These are phyloP conservation scores for Hippocampus barbouri DNA, from an alignment of 2,113 vertebrate genomes.

Conservation along the genomic window DNA sequence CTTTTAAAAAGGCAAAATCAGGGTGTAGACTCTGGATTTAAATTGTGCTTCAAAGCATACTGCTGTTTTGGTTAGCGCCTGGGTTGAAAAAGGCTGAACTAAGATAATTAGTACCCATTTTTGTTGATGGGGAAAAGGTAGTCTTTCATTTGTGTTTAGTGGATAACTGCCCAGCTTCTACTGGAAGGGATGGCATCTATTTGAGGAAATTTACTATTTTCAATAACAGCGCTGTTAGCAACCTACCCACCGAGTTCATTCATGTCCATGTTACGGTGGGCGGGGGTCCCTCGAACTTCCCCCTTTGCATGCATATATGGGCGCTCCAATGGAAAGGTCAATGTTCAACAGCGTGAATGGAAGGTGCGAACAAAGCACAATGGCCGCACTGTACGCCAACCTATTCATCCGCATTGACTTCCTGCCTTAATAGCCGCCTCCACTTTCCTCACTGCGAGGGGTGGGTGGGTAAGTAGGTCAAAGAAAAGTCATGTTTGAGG, in stretches of 20 bases:
- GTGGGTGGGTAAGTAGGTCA: constrained; percentile 68
- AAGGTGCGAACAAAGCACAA: constrained; percentile 75
- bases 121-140: not conserved
- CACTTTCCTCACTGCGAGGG: constrained; percentile 59
- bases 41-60: not conserved
- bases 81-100: not conserved
- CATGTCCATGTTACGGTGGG: constrained; percentile 4
- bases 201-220: not conserved
- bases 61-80: not conserved
- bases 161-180: not conserved
- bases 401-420: constrained; percentile 77
- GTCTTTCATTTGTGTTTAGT: not conserved
- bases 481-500: constrained; percentile 76
- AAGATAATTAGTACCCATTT: not conserved
- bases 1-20: not conserved
- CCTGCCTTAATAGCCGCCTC: constrained; percentile 72
- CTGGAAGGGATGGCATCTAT: not conserved
- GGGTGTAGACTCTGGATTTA: not conserved
- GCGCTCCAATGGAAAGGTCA: constrained; percentile 54
- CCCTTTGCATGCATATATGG: not conserved
- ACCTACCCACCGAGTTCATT: not conserved
- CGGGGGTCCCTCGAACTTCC: not conserved
- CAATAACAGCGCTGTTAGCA: not conserved
- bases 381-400: constrained; percentile 68
- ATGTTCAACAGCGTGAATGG: constrained; percentile 67